Base-by-base conservation (phyloP, 2,888 invertebrate species). In the Patella depressa region DNA sequence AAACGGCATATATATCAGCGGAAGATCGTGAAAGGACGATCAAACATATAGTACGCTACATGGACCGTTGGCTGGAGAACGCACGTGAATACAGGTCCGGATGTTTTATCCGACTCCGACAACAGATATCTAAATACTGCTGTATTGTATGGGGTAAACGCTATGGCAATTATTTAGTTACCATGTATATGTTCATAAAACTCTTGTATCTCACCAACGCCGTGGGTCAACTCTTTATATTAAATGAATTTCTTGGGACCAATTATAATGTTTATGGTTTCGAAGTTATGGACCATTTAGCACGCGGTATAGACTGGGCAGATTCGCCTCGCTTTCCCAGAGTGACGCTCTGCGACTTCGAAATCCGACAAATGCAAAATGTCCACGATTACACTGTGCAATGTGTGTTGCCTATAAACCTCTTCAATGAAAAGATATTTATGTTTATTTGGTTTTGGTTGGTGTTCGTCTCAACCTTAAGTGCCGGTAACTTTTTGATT, bases 361-460 rank as follows among this genome's bases (percentile, higher is more conserved):
- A 88, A 79, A 89, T 91, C 73, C 92, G 92, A 24, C 92, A 92
- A 80, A 88, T 93, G 72, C 91, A 91, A 34, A 92, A 92, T 83
- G 90, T 91, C 53, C 93, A 93, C 83, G 86, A 91, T 53, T 92
- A 92, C 81, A 91, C 91, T 55, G 90, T 91, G 34, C 91, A 91
- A 82, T 91, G 91, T 83, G 91, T 91, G 12, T 85, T 91, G 79
- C 91, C 91, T 57, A 91, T 89, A 59, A 89, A 89, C 80, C 84
- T 89, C 34, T 89, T 89, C 80, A 88, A 89, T 84, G 88, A 88
- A 82, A 91, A 91, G 85, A 91, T 91, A 78, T 91, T 91, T 83
- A 91, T 91, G 82, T 93, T 93, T 88, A 88, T 93, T 72, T 93
- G 93, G 93, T 93, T 92, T 88, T 93, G 93, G 93, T 88, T 93